These are phyloP conservation scores for Zaprionus ghesquierei DNA, from an alignment of 1,140 invertebrate genomes.

Conservation along the genomic window DNA sequence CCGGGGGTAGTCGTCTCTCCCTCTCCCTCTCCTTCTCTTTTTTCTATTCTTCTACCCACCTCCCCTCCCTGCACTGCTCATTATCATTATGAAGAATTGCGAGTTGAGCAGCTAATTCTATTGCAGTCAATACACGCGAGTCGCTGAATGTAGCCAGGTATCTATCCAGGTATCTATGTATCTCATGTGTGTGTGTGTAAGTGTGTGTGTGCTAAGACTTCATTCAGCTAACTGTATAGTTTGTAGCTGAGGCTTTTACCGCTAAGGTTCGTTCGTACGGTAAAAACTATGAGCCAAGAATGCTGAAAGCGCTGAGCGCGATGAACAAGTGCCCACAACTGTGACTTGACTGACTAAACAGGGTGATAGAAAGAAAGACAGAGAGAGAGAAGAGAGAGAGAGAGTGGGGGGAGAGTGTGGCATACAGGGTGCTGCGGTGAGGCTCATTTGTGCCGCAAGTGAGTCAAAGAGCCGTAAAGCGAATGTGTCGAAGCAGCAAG, in stretches of 20 bases:
- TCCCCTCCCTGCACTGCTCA: neutral
- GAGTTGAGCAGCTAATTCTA: neutral
- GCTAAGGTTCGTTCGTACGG: constrained; percentile 80
- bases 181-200: constrained; percentile 1
- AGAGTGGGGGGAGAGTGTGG: neutral
- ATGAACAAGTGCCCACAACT: constrained; percentile 39
- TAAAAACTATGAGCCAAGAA: constrained; percentile 75
- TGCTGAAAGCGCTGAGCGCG: neutral
- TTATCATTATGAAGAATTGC: constrained; percentile 30
- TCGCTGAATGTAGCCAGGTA: constrained; percentile 15
- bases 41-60: too few species aligned
- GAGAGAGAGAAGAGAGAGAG: neutral
- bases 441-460: constrained; percentile 63
- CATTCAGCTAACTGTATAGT: constrained; percentile 78
- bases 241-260: constrained; percentile 81
- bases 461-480: constrained; percentile 72
- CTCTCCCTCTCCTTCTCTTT: neutral
- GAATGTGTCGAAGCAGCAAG: constrained; percentile 69
- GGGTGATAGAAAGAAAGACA: neutral
- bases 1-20: neutral
- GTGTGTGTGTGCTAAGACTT: constrained; percentile 25
- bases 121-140: constrained; percentile 2
- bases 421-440: constrained; percentile 3
- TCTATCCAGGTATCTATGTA: constrained; percentile 18
- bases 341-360: constrained; percentile 42